Percentiles rank a stretch among this genome's conserved stretches.
Conservation (phyloP, 2,113 vertebrate genomes). For the Dicrurus megarhynchus region DNA sequence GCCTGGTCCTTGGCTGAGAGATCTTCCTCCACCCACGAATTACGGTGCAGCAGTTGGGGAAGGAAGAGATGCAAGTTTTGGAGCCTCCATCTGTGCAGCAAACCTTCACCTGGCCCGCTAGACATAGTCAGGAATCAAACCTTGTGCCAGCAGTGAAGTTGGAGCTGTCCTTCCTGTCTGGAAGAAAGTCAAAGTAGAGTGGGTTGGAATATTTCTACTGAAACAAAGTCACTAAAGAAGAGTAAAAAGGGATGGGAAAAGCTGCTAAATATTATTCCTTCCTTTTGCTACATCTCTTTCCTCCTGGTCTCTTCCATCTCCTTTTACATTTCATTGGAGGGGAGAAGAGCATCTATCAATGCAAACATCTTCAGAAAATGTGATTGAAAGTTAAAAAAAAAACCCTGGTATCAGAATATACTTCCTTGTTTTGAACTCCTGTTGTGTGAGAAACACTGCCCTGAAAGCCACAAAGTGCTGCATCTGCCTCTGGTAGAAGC, state of each 20-base stretch:
- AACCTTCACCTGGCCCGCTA: not conserved
- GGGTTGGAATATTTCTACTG: not conserved
- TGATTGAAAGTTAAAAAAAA: not conserved
- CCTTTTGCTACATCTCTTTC: not conserved
- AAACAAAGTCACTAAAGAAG: not conserved
- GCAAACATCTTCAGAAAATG: not conserved
- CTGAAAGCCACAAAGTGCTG: not conserved
- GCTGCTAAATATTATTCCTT: not conserved
- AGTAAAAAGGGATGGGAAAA: not conserved
- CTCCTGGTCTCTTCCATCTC: not conserved
- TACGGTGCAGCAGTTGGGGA: not conserved
- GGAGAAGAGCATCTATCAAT: not conserved
- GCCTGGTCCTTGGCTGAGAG: not conserved
- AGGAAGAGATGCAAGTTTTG: not conserved
- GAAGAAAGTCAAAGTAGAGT: not conserved
- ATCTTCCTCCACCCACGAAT: not conserved
- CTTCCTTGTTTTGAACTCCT: not conserved
- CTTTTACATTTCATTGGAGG: not conserved
- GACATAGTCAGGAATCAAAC: not conserved
- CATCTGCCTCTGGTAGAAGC: constrained; percentile 8
- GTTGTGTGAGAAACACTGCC: not conserved
- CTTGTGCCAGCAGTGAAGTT: not conserved
- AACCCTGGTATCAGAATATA: not conserved
- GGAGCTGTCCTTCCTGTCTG: not conserved
- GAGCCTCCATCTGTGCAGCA: not conserved